Base-by-base conservation (phyloP, 2,888 invertebrate genomes). In the Rotaria sp. region DNA sequence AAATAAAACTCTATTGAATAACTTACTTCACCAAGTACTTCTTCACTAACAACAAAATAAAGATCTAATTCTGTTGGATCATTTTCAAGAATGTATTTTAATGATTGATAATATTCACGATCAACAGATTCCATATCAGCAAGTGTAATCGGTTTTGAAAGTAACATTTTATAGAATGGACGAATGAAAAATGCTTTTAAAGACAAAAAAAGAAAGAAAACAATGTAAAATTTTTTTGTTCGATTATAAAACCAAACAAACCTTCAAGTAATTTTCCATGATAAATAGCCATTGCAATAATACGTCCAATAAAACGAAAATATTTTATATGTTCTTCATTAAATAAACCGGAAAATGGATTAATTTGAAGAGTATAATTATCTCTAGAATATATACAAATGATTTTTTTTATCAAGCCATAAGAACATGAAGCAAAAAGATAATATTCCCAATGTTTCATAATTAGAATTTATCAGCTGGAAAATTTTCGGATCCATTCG, bases 151-250 rank as follows among this genome's bases (percentile, higher is more conserved):
- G 94, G 92, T 92, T 97, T 97, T 88, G 94, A 94, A 89, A 99
- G 92, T 97, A 99, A 97, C 98, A 99, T 98, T 93, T 99, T 99
- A 93, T 99, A 99, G 92, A 99, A 98, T 86, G 99, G 98, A 90
- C 98, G 94, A 92, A 99, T 98, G 93, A 99, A 99, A 92, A 98
- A 99, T 85, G 97, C 97, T 96, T 92, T 10, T 92, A 92, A 89
- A 74, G 15, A 85, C 87, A 86, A 84, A 59, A n/a, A 86, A n/a
- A 45, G 11, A 11, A 45, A 50, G 50, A 50, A 50, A 8, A 15
- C 15, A 50, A 50, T 50, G 11, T 50, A n/a, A 75, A 5, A 5
- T 26, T 15, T 21, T 26, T 18, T 24, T 30, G 57, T 38, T n/a
- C 5, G 3, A 35, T 38, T 38, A 18, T 30, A 38, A 13, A 74